phyloP scores from a whole-genome alignment of 1,140 invertebrate species.

The Propsilocerus akamusi region DNA sequence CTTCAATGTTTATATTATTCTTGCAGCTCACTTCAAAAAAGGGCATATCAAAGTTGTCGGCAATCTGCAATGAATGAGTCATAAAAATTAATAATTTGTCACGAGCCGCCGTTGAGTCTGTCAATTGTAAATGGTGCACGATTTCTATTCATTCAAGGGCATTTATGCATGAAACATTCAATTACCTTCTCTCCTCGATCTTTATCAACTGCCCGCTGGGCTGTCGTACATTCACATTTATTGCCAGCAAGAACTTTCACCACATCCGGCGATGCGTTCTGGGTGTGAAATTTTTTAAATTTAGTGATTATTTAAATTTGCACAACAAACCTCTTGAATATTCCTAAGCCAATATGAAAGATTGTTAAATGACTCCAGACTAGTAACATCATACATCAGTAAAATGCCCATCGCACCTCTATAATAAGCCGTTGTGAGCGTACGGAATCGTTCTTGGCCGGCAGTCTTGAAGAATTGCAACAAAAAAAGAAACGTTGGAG shows the following conservation, averaged over 20 bases:
- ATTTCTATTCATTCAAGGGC: neutral
- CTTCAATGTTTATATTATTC: conserved; percentile 75
- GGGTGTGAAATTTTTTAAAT: conserved; percentile 15
- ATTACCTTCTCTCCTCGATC: conserved; percentile 60
- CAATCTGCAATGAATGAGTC: conserved; percentile 40
- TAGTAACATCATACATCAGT: conserved; percentile 73
- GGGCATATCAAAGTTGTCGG: conserved; percentile 78
- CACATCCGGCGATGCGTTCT: conserved; percentile 73
- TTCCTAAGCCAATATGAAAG: conserved; percentile 71
- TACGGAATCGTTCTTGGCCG: conserved; percentile 55
- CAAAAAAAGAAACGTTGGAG: conserved; percentile 12
- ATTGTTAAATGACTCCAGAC: conserved; percentile 71
- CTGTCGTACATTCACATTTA: conserved; percentile 57
- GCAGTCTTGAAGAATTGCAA: conserved; percentile 27
- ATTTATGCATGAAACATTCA: conserved; percentile 7
- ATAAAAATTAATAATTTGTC: conserved; percentile 4
- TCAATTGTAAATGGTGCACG: neutral
- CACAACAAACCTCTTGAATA: conserved; percentile 52
- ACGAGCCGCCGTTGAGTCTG: neutral
- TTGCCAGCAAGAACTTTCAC: conserved; percentile 70
- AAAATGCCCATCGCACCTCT: conserved; percentile 73
- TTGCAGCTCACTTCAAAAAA: conserved; percentile 88
- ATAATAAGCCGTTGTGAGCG: conserved; percentile 74
- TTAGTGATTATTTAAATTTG: conserved; percentile 2
- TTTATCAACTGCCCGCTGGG: conserved; percentile 50